These are phyloP conservation scores for Cataglyphis cursor DNA, from an alignment of 2,888 invertebrate species.

Conservation along the genomic window DNA sequence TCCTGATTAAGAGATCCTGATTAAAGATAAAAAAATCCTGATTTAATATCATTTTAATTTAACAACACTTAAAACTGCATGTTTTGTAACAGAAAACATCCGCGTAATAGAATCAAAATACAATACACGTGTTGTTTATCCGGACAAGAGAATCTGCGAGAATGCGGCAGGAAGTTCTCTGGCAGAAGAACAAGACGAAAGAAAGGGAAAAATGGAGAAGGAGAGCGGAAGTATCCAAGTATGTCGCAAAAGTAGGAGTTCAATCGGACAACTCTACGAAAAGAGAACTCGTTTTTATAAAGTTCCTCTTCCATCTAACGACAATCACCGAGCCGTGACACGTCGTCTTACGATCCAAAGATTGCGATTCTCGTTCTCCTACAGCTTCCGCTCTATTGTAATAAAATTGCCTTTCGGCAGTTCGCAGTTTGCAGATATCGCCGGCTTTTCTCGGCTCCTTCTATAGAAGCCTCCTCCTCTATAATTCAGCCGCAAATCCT, in stretches of 20 bases:
- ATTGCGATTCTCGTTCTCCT: conserved; percentile 26
- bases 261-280: neutral
- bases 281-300: conserved; percentile 33
- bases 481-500: conserved; percentile 63
- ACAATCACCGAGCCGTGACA: conserved; percentile 22
- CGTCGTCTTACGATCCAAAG: conserved; percentile 11
- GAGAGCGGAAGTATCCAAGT: neutral
- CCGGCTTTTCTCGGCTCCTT: conserved; percentile 60
- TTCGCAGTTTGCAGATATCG: conserved; percentile 69
- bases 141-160: neutral
- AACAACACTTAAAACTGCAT: neutral
- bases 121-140: conserved; percentile 28
- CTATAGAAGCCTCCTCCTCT: conserved; percentile 29
- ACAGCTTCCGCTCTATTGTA: conserved; percentile 23
- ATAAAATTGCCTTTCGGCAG: conserved; percentile 57
- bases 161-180: conserved; percentile 3
- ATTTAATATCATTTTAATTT: conserved; percentile 12
- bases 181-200: neutral
- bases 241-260: conserved; percentile 11
- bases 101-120: conserved; percentile 3
- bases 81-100: neutral
- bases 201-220: neutral
- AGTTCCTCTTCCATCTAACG: conserved; percentile 29
- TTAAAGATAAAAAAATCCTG: neutral
- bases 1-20: neutral